Evolutionary conservation across 2,888 invertebrate genomes (phyloP), one percentile per base, ranked within the genome.

Genomic region (Sympetrum striolatum): DNA sequence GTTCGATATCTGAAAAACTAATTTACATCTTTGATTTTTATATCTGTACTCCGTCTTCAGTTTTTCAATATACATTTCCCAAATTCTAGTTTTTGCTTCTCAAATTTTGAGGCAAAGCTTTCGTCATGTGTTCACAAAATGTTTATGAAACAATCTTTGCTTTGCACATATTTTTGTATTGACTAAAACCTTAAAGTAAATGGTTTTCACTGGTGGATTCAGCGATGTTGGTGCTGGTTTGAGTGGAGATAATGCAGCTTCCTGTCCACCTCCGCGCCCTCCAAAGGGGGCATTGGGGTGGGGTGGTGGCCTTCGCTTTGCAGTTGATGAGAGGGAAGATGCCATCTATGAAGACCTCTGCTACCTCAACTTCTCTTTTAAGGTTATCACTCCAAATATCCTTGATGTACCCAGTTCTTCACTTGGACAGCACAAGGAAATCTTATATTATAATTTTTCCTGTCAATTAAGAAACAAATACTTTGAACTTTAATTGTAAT

Each of bases 281-380:
- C 86, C 86, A 5, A 86, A 86, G 60, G 60, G 86, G 86, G 64
- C 39, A 22, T 64, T 60, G 64, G 90, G 79, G 80, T 90, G 80
- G 48, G 73, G 35, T 64, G 35, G 39, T 39, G 79, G 73, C 80
- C 90, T 37, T n/a, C 44, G 44, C 90, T 90, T 79, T 80, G 48
- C 90, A 2, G 79, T 79, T 79, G 90, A 90, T 80, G 92, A 93
- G 91, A 92, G 93, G 92, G 97, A 97, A 92, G 97, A 97, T 94
- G 97, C 97, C 94, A 96, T 97, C 93, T 98, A 98, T 94, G 98
- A 97, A 94, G 97, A 98, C 94, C 96, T 98, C 92, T 97, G 97
- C 95, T 98, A 97, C 94, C 97, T 97, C 93, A 97, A 97, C 93
- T 97, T 97, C 94, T 95, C 96, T 92, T 95, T 96, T 92, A 94